Percentiles rank a stretch among this genome's conserved stretches.
Evolutionary conservation across 2,113 vertebrate species (phyloP).

Genomic region (Tricholaema leucomelas): DNA sequence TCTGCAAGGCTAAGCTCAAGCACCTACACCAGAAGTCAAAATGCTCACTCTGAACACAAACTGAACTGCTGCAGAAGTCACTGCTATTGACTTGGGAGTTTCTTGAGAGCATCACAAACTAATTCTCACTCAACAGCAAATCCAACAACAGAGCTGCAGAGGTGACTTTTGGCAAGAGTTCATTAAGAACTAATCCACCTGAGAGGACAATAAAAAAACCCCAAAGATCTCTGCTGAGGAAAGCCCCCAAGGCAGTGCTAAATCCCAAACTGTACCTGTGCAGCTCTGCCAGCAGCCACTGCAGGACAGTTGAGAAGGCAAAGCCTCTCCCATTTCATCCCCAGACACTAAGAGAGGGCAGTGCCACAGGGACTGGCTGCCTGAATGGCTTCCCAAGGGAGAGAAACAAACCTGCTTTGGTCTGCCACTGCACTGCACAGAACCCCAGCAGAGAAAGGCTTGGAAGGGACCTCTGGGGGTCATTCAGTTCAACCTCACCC

Average conservation of each 20-base stretch:
- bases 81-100: not conserved
- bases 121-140: not conserved
- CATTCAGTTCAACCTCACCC: too few relatives aligned
- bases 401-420: not conserved
- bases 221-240: not conserved
- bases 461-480: too few relatives aligned
- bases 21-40: not conserved
- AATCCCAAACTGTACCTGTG: not conserved
- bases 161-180: not conserved
- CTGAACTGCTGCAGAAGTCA: not conserved
- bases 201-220: too few relatives aligned
- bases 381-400: not conserved
- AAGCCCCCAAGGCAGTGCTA: not conserved
- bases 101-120: not conserved
- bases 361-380: accelerated
- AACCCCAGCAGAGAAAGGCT: too few relatives aligned
- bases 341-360: not conserved
- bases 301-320: not conserved
- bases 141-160: not conserved
- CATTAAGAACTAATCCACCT: not conserved
- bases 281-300: not conserved
- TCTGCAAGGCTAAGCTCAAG: not conserved
- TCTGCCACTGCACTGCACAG: not conserved
- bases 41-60: not conserved
- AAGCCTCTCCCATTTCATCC: not conserved